A percentile compares a stretch with the other conserved stretches of the same genome.
These are phyloP conservation scores for Mactra quadrangularis DNA, from an alignment of 1,140 invertebrate species.

Conservation along the genomic window DNA sequence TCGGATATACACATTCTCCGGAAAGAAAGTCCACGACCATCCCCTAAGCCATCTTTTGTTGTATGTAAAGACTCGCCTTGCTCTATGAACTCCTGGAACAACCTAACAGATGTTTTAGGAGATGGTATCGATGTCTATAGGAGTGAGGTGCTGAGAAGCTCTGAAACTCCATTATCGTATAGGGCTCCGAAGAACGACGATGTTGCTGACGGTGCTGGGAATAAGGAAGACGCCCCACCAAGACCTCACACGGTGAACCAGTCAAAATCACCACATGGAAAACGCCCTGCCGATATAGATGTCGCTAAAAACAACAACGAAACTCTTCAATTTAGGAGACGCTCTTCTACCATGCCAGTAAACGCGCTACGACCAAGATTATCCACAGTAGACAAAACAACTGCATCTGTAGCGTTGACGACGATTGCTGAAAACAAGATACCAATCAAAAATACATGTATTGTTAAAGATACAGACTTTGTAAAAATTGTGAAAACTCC, in stretches of 20 bases:
- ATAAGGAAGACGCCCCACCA: neutral
- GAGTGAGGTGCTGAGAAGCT: conserved; percentile 12
- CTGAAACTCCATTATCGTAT: conserved; percentile 19
- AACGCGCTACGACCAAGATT: neutral
- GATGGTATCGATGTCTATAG: conserved; percentile 33
- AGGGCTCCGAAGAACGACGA: neutral
- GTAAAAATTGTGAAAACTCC: neutral
- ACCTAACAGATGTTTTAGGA: conserved; percentile 24
- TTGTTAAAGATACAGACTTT: neutral
- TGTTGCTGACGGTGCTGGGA: neutral
- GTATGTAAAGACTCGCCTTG: conserved; percentile 34
- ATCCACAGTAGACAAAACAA: neutral
- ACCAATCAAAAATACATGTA: neutral
- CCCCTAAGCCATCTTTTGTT: conserved; percentile 3
- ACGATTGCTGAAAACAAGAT: neutral
- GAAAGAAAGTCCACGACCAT: neutral
- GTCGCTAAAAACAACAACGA: neutral
- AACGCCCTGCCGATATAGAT: too few relatives aligned
- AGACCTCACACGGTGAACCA: neutral
- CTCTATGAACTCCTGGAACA: conserved; percentile 29
- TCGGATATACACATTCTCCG: neutral
- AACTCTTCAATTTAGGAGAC: neutral
- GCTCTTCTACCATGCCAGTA: conserved; percentile 9
- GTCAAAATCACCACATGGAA: too few relatives aligned
- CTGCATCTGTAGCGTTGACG: neutral